phyloP scores from a whole-genome alignment of 2,113 vertebrate genomes.

The Natator depressus region DNA sequence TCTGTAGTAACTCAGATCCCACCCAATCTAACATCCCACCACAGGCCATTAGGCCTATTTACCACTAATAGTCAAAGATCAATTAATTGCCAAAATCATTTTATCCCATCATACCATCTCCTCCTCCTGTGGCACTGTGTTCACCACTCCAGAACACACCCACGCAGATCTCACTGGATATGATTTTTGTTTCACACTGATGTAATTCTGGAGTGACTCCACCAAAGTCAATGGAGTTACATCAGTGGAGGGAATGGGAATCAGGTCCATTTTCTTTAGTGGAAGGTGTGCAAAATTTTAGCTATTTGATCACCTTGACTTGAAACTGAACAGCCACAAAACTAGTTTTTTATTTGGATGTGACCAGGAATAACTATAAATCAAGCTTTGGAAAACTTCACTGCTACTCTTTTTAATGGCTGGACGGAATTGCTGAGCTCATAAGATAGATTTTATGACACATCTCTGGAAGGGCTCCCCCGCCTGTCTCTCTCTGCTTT shows the following conservation, averaged over 20 bases:
- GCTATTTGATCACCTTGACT: background rate
- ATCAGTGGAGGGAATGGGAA: background rate
- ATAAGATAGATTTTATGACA: background rate
- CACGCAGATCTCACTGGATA: background rate
- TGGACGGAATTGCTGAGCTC: background rate
- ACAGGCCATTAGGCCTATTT: too few species aligned
- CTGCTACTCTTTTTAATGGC: background rate
- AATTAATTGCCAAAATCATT: too few species aligned
- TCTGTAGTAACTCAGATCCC: too few species aligned
- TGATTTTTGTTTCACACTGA: background rate
- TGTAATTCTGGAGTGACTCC: background rate
- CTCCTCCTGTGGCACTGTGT: background rate
- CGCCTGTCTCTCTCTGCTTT: background rate
- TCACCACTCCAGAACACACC: background rate
- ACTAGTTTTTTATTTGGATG: background rate
- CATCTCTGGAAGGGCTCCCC: background rate
- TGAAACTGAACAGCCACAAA: background rate
- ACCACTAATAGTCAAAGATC: too few species aligned
- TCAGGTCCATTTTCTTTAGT: rapidly evolving
- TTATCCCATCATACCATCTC: too few species aligned
- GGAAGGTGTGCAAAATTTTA: background rate
- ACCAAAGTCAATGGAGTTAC: background rate
- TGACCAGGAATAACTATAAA: background rate
- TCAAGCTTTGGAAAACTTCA: background rate
- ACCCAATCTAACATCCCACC: too few species aligned